Percentiles rank a stretch among this genome's conserved stretches.
These are phyloP conservation scores for Menura novaehollandiae DNA, from an alignment of 2,113 vertebrate species.

Conservation along the genomic window DNA sequence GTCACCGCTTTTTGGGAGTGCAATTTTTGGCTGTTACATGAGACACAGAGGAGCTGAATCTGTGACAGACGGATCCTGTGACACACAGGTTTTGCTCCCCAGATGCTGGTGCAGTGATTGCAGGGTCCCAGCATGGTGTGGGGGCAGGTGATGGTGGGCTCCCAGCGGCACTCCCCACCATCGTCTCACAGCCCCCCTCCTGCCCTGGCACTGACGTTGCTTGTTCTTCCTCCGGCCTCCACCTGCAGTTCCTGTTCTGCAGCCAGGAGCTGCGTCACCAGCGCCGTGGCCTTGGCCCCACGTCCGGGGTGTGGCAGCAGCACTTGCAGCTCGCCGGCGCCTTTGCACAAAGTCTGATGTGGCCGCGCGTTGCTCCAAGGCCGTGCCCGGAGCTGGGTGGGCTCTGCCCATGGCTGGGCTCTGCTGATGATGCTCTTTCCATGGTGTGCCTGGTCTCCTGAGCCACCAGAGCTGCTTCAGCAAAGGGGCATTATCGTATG, in stretches of 20 bases:
- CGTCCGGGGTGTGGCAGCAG: background rate
- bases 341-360: rapidly evolving
- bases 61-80: background rate
- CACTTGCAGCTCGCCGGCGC: rapidly evolving
- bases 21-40: rapidly evolving
- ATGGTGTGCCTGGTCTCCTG: rapidly evolving
- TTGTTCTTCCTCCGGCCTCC: background rate
- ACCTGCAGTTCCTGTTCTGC: rapidly evolving
- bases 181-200: background rate
- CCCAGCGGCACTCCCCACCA: rapidly evolving
- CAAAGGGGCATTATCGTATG: rapidly evolving
- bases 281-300: background rate
- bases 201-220: background rate
- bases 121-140: rapidly evolving
- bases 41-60: background rate
- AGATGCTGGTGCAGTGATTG: rapidly evolving
- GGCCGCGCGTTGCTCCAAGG: rapidly evolving
- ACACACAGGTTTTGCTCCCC: background rate
- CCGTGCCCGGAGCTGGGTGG: rapidly evolving
- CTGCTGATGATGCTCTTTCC: rapidly evolving
- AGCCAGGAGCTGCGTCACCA: background rate
- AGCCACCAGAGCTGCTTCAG: background rate
- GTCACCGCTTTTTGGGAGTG: rapidly evolving
- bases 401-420: background rate
- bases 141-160: background rate